phyloP scores from a whole-genome alignment of 2,888 invertebrate species.

The Drosophila stalkeri region DNA sequence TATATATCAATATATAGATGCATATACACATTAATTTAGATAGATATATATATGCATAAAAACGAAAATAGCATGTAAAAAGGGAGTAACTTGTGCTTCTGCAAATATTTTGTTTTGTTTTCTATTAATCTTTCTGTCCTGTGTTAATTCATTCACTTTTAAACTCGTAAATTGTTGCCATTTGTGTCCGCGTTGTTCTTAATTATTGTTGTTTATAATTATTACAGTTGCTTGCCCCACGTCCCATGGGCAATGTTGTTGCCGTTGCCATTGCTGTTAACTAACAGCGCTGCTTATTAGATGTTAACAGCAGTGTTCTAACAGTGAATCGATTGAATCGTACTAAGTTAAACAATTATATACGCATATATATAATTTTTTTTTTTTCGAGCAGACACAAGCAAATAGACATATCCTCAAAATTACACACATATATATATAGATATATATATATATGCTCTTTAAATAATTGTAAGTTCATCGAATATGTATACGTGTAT shows the following conservation, averaged over 20 bases:
- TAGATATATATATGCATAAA: slow-evolving; percentile 11
- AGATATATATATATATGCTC: background rate
- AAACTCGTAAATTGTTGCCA: slow-evolving; percentile 51
- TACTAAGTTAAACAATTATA: slow-evolving; percentile 25
- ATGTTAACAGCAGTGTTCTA: background rate
- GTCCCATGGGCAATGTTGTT: background rate
- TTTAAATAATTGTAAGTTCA: background rate
- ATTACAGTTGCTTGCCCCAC: slow-evolving; percentile 13
- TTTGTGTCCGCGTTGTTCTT: slow-evolving; percentile 45
- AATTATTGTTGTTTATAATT: slow-evolving; percentile 29
- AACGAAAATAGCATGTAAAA: slow-evolving; percentile 16
- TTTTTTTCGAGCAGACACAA: slow-evolving; percentile 5
- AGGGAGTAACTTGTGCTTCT: slow-evolving; percentile 43
- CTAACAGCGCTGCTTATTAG: slow-evolving; percentile 3
- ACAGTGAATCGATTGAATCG: slow-evolving; percentile 33
- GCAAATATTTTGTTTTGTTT: slow-evolving; percentile 26
- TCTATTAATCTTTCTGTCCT: background rate
- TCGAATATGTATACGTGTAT: slow-evolving; percentile 4
- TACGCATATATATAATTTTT: slow-evolving; percentile 1
- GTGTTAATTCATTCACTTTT: slow-evolving; percentile 5
- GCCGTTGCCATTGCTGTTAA: background rate
- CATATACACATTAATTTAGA: slow-evolving; percentile 6
- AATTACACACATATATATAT: slow-evolving; percentile 11
- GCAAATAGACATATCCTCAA: slow-evolving; percentile 16
- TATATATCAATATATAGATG: slow-evolving; percentile 6